phyloP scores from a whole-genome alignment of 2,888 invertebrate species.

The Sturmia bella region DNA sequence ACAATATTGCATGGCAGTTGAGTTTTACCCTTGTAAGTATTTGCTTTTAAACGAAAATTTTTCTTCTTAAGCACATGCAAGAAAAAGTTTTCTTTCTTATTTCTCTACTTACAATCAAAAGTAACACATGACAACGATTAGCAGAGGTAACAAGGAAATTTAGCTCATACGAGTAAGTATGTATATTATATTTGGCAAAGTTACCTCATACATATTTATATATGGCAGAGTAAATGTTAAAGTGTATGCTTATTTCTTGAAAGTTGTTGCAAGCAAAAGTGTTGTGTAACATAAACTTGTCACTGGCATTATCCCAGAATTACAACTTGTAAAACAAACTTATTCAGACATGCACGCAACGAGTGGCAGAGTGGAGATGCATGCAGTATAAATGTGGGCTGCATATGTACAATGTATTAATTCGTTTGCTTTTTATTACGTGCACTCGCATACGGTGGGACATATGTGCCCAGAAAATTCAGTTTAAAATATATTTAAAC shows the following conservation, averaged over 20 bases:
- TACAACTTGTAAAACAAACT: conserved; percentile 48
- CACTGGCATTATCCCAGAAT: conserved; percentile 58
- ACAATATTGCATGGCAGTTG: no score
- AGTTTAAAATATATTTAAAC: no score
- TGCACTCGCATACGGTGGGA: neutral
- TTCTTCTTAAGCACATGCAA: no score
- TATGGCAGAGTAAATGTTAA: neutral
- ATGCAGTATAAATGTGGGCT: conserved; percentile 11
- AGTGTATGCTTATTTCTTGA: neutral
- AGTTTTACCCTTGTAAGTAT: no score
- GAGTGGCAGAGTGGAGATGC: conserved; percentile 7
- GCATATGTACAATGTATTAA: neutral
- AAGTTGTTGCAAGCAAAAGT: conserved; percentile 3
- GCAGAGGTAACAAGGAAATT: conserved; percentile 13
- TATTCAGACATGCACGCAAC: conserved; percentile 25
- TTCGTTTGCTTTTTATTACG: neutral
- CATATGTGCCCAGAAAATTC: no score
- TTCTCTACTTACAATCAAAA: neutral
- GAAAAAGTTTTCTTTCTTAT: conserved; percentile 14
- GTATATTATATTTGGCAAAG: conserved; percentile 1
- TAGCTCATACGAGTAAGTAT: neutral
- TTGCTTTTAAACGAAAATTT: no score
- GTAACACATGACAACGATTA: conserved; percentile 47
- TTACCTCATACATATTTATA: neutral
- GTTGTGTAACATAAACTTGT: conserved; percentile 33